These are phyloP conservation scores for Acanthis flammea DNA, from an alignment of 2,797 vertebrate genomes.

Conservation along the genomic window DNA sequence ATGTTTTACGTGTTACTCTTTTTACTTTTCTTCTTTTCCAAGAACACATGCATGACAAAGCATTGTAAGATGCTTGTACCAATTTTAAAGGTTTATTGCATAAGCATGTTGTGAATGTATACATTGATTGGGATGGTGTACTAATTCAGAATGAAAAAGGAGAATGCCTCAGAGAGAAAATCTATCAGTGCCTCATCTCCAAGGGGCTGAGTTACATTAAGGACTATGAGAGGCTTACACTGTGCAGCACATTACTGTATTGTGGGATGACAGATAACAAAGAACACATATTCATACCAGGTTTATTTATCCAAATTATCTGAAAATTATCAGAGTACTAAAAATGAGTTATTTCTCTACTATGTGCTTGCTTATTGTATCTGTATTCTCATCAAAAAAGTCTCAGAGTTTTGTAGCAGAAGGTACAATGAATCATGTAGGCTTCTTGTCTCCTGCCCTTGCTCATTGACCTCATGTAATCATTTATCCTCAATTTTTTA, in stretches of 20 bases:
- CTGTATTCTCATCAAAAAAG: constrained; percentile 31
- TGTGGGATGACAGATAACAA: neutral
- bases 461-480: constrained; percentile 75
- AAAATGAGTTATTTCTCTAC: neutral
- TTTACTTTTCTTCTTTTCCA: neutral
- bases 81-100: neutral
- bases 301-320: neutral
- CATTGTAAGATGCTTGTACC: neutral
- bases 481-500: constrained; percentile 72
- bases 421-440: constrained; percentile 25
- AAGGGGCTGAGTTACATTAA: neutral
- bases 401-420: neutral
- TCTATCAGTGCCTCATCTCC: neutral
- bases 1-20: neutral
- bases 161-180: neutral
- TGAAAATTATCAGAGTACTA: neutral
- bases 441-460: constrained; percentile 43
- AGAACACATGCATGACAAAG: neutral
- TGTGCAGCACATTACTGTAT: neutral
- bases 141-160: neutral
- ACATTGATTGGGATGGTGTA: neutral
- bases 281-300: neutral
- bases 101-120: neutral
- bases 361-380: neutral
- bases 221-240: neutral